A percentile compares a stretch with the other conserved stretches of the same genome.
phyloP scores from a whole-genome alignment of 2,888 invertebrate genomes.

The Dyspetes luteomarginatus region DNA sequence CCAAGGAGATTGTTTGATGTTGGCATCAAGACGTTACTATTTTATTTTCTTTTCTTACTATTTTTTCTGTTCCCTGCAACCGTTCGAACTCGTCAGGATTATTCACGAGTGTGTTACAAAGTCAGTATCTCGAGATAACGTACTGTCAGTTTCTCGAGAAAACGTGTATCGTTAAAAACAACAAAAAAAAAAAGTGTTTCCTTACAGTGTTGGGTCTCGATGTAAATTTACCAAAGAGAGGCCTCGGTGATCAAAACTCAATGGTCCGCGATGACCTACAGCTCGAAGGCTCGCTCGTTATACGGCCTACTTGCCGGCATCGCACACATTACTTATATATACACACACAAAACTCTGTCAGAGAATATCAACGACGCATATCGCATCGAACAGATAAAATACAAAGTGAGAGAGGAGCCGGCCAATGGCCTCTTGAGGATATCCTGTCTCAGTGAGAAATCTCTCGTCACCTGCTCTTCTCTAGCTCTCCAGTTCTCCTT shows the following conservation, averaged over 20 bases:
- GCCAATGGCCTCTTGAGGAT: slow-evolving; percentile 25
- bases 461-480: neutral
- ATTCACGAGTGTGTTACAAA: too few species aligned
- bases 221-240: neutral
- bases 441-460: slow-evolving; percentile 1
- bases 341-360: too few species aligned
- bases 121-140: too few species aligned
- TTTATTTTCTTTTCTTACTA: too few species aligned
- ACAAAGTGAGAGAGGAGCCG: neutral
- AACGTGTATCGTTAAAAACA: too few species aligned
- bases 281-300: slow-evolving; percentile 52
- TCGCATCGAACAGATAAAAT: neutral
- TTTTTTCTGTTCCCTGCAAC: too few species aligned
- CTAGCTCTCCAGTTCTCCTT: neutral
- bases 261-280: slow-evolving; percentile 62
- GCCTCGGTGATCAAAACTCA: slow-evolving; percentile 25
- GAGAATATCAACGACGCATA: too few species aligned
- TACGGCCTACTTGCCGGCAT: slow-evolving; percentile 58
- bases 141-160: too few species aligned
- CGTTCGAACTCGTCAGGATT: too few species aligned
- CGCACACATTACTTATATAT: slow-evolving; percentile 17
- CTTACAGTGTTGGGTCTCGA: neutral
- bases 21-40: too few species aligned
- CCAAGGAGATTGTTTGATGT: neutral
- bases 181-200: slow-evolving; percentile 17